A percentile compares a stretch with the other conserved stretches of the same genome.
Evolutionary conservation across 2,797 vertebrate genomes (phyloP).

Genomic region (Cheirogaleus major): DNA sequence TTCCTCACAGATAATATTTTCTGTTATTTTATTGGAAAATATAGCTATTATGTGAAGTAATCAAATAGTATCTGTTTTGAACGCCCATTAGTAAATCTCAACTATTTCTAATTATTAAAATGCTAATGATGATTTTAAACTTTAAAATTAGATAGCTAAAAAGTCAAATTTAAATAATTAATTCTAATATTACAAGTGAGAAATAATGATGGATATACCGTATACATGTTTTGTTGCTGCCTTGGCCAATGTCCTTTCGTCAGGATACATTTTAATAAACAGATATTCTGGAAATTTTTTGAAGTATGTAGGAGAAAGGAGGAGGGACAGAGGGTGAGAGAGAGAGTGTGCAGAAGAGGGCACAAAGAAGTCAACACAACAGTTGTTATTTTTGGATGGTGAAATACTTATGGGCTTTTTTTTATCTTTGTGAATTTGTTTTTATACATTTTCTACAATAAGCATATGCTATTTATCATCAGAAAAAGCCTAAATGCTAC

Average conservation of each 20-base stretch:
- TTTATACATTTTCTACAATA: not conserved
- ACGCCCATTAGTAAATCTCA: not conserved
- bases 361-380: not conserved
- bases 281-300: not conserved
- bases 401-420: not conserved
- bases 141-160: not conserved
- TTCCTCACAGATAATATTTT: not conserved
- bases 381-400: not conserved
- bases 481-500: not conserved
- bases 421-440: not conserved
- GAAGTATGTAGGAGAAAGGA: not conserved
- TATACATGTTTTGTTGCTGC: not conserved
- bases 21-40: not conserved
- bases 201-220: not conserved
- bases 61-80: not conserved
- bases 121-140: not conserved
- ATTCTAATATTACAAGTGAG: not conserved
- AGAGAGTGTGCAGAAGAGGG: not conserved
- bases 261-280: not conserved
- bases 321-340: not conserved
- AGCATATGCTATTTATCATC: not conserved
- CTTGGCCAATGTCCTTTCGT: not conserved
- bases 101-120: not conserved
- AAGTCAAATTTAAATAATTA: not conserved
- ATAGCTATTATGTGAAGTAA: not conserved